These are phyloP conservation scores for Spizaetus ornatus DNA, from an alignment of 2,113 vertebrate genomes.

Conservation along the genomic window DNA sequence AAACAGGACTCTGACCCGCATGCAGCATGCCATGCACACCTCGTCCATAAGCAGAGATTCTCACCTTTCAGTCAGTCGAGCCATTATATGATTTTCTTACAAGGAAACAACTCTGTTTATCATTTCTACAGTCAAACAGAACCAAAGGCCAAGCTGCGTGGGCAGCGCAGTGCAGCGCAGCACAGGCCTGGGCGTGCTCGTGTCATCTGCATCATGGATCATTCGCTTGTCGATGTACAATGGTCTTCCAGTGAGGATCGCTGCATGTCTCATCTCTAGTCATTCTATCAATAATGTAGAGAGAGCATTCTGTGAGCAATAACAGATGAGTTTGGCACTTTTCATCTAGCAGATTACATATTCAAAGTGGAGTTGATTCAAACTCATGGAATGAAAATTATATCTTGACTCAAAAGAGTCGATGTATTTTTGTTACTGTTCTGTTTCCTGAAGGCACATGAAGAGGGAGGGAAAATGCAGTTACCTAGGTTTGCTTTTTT, in stretches of 20 bases:
- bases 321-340: neutral
- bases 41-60: neutral
- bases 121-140: neutral
- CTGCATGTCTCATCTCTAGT: neutral
- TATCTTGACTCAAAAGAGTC: neutral
- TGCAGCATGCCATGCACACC: neutral
- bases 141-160: too few species aligned
- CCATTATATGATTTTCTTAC: neutral
- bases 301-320: neutral
- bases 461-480: neutral
- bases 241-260: neutral
- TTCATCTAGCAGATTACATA: neutral
- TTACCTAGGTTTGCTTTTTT: neutral
- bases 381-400: neutral
- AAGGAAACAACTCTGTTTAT: neutral
- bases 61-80: neutral
- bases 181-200: neutral
- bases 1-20: neutral
- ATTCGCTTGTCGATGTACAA: rapidly evolving
- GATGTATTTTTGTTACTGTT: neutral
- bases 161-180: neutral
- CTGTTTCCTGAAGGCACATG: neutral
- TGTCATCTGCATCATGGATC: neutral
- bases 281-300: neutral
- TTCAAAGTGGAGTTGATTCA: neutral